Percentiles rank a stretch among this genome's conserved stretches.
These are phyloP conservation scores for Alauda arvensis DNA, from an alignment of 2,797 vertebrate species.

Conservation along the genomic window DNA sequence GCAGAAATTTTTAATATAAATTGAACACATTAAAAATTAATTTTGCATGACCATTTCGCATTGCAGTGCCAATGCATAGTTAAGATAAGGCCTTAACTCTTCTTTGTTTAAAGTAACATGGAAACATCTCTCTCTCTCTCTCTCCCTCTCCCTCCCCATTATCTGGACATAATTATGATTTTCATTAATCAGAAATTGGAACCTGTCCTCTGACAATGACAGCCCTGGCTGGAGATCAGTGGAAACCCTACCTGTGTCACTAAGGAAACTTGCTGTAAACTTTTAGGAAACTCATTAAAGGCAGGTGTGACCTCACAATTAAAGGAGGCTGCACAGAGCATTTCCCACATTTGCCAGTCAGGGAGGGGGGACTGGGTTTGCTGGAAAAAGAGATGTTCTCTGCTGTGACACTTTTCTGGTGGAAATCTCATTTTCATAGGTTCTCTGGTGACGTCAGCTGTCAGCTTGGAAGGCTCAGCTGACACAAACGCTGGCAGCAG, in stretches of 20 bases:
- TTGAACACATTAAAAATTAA: constrained; percentile 87
- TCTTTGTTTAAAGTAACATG: constrained; percentile 81
- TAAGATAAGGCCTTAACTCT: constrained; percentile 82
- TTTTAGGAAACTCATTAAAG: constrained; percentile 86
- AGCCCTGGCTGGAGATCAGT: constrained; percentile 73
- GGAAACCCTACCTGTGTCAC: constrained; percentile 79
- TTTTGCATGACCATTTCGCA: constrained; percentile 86
- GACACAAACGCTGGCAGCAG: constrained; percentile 25
- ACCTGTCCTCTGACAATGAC: constrained; percentile 58
- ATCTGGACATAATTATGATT: constrained; percentile 80
- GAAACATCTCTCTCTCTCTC: constrained; percentile 65
- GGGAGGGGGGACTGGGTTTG: constrained; percentile 76
- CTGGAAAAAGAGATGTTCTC: constrained; percentile 55
- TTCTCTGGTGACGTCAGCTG: constrained; percentile 62
- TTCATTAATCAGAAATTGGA: constrained; percentile 79
- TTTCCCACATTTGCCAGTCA: constrained; percentile 48
- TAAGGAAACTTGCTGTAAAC: constrained; percentile 74
- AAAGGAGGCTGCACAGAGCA: constrained; percentile 61
- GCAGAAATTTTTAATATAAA: constrained; percentile 87
- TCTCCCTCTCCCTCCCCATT: constrained; percentile 43
- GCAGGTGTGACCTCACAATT: constrained; percentile 80
- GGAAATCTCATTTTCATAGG: constrained; percentile 5
- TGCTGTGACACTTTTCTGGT: not conserved
- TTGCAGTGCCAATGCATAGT: constrained; percentile 79
- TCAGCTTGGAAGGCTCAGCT: constrained; percentile 67